These are phyloP conservation scores for Pocillopora verrucosa DNA, from an alignment of 64 coral and sea anemone species.

Conservation along the genomic window DNA sequence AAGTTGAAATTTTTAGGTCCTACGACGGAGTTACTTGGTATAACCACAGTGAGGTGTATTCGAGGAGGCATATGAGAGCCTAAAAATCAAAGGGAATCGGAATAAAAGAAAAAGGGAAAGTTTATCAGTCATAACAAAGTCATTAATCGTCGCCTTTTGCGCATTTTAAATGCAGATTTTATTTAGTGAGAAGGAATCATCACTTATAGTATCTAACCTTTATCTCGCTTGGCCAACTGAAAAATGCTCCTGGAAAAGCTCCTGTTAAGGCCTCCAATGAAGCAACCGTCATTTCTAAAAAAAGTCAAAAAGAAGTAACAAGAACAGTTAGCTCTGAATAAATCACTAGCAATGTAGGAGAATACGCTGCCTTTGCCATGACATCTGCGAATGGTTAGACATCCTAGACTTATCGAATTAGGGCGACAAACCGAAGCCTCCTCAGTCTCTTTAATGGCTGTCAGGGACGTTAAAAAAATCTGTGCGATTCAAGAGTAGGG, in stretches of 20 bases:
- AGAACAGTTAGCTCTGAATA: background rate
- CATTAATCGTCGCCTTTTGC: no score
- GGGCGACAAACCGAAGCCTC: no score
- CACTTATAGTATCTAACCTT: background rate
- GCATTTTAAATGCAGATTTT: no score
- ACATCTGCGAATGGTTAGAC: no score
- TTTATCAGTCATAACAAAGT: no score
- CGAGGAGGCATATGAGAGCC: background rate
- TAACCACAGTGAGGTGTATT: background rate
- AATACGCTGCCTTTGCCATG: no score
- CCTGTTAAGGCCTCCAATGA: background rate
- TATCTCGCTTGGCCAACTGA: constrained; percentile 23
- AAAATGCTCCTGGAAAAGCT: background rate
- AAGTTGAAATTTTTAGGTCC: constrained; percentile 28
- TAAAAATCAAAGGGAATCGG: background rate
- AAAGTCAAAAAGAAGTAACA: background rate
- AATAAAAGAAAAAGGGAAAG: background rate
- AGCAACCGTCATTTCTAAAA: background rate
- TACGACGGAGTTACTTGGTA: constrained; percentile 1
- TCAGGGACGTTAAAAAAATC: no score
- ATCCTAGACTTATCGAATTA: no score
- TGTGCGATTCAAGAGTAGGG: no score
- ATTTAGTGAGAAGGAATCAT: background rate
- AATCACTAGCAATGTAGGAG: no score
- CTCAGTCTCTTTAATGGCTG: no score